Base-by-base conservation (phyloP, 2,113 vertebrate species). In the Tapirus terrestris region DNA sequence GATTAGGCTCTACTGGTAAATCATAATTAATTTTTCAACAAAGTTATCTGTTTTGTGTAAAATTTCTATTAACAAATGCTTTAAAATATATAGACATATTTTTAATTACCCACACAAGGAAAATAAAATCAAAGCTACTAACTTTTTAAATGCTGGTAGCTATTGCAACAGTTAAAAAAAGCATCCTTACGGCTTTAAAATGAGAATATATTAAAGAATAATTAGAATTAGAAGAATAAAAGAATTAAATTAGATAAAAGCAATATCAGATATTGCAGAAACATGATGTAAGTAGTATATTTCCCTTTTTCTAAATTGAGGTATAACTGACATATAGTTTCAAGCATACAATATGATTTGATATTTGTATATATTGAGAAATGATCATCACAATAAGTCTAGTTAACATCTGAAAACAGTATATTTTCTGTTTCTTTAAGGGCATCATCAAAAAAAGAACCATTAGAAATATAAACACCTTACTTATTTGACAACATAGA, bases 21-120 rank as follows among this genome's bases (percentile, higher is more conserved):
- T 53, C 8, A 8, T 79, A 97, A 96, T 11, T 77, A 96, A 95
- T 53, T 48, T 31, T 60, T 91, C 16, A 73, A 68, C 29, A 76
- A 73, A 98, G 18, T 93, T 87, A 97, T 4, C 2, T 16, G 81
- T 83, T 96, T 96, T 72, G 75, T 48, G 20, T 60, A 97, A 96
- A 82, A 65, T 33, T 97, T 98, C 90, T 96, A 63, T 80, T 89
- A 97, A 72, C 21, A 90, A 96, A 91, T 51, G 76, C 1, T 73
- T 31, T 94, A 90, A 8, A 2, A 75, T 61, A 79, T n/a, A 60
- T 56, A 36, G n/a, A 92, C 56, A 0, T 95, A 94, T 68, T 77
- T 31, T 65, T 97, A 94, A 94, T n/a, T 72, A 79, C 1, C 16
- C 5, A 89, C 8, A 92, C 73, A 80, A 31, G 0, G 20, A 67